phyloP scores from a whole-genome alignment of 2,797 vertebrate genomes.

The Spheniscus humboldti region DNA sequence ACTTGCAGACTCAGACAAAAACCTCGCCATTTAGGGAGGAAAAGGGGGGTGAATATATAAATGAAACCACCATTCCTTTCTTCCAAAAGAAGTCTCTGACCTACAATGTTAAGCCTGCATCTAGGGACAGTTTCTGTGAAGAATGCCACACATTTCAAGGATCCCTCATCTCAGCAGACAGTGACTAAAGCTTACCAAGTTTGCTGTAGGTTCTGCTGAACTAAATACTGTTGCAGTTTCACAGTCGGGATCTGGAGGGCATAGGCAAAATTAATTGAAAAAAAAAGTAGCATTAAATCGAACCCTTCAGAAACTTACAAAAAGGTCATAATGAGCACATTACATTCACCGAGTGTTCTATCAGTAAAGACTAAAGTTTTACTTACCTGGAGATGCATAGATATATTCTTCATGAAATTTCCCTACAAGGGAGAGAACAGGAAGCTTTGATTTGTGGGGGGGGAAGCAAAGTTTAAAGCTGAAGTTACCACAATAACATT shows the following conservation, averaged over 20 bases:
- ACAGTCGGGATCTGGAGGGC: constrained; percentile 80
- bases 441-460: background rate
- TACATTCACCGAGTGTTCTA: background rate
- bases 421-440: constrained; percentile 63
- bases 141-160: background rate
- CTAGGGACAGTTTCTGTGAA: background rate
- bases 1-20: background rate
- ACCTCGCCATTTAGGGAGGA: background rate
- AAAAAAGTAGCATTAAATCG: background rate
- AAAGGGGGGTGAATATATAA: background rate
- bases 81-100: background rate
- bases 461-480: background rate
- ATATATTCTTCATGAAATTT: constrained; percentile 85
- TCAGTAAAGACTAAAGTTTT: background rate
- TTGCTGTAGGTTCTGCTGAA: constrained; percentile 77
- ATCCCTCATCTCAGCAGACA: background rate
- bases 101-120: background rate
- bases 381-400: constrained; percentile 75
- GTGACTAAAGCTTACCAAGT: constrained; percentile 77
- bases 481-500: background rate
- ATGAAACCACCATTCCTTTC: background rate
- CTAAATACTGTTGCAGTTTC: constrained; percentile 78
- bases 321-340: background rate
- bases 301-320: background rate
- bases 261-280: background rate